These are phyloP conservation scores for Drosophila ohnishii DNA, from an alignment of 1,140 invertebrate species.

Conservation along the genomic window DNA sequence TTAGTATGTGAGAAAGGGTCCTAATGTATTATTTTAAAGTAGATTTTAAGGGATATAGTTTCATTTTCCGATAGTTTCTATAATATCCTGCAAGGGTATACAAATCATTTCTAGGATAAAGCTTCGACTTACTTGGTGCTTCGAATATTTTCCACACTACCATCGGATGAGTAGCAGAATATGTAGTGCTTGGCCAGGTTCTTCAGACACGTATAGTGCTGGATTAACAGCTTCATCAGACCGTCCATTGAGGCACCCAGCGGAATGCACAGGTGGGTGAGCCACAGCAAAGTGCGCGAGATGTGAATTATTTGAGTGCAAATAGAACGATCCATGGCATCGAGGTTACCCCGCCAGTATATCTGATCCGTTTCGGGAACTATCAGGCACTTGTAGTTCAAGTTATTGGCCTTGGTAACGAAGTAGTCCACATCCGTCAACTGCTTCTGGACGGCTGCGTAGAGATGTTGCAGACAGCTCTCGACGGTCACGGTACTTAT, in stretches of 20 bases:
- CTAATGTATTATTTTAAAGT: no score
- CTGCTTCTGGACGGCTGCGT: constrained; percentile 66
- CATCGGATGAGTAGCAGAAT: constrained; percentile 34
- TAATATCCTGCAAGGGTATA: no score
- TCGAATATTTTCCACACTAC: constrained; percentile 26
- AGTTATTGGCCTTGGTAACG: constrained; percentile 72
- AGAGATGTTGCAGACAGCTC: constrained; percentile 70
- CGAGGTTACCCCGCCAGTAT: constrained; percentile 63
- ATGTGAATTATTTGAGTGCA: constrained; percentile 75
- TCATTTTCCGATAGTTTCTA: no score
- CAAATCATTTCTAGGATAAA: no score
- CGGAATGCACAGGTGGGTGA: constrained; percentile 72
- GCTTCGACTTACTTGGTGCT: constrained; percentile 63
- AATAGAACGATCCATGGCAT: constrained; percentile 68
- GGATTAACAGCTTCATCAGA: constrained; percentile 69
- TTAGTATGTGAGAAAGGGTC: no score
- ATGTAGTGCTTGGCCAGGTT: constrained; percentile 75
- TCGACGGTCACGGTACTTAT: constrained; percentile 57
- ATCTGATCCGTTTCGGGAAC: constrained; percentile 68
- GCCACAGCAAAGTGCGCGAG: constrained; percentile 59
- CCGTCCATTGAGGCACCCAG: constrained; percentile 69
- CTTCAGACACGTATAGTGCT: constrained; percentile 72
- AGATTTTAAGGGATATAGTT: no score
- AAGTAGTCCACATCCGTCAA: constrained; percentile 78
- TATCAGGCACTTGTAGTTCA: constrained; percentile 70